These are phyloP conservation scores for Alentia gelatinosa DNA, from an alignment of 2,888 invertebrate genomes.

Conservation along the genomic window DNA sequence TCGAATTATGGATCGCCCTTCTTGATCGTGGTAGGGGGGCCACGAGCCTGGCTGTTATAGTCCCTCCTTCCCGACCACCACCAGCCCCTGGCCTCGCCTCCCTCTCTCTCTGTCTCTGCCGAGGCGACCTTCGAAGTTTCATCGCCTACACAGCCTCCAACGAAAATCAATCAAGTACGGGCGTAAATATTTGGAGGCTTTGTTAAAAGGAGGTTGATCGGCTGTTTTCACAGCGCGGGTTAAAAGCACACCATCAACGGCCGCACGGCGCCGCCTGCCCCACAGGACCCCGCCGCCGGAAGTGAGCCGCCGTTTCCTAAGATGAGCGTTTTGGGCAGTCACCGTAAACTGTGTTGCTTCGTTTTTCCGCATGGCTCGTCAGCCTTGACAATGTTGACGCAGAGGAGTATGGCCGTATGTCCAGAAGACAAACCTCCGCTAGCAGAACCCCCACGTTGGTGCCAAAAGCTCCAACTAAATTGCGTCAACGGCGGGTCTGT, in stretches of 20 bases:
- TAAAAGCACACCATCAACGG: neutral
- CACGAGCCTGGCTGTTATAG: neutral
- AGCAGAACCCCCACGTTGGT: neutral
- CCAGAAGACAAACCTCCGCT: constrained; percentile 23
- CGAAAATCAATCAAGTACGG: neutral
- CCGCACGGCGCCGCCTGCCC: neutral
- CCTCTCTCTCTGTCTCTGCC: neutral
- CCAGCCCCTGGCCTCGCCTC: neutral
- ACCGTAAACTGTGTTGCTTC: neutral
- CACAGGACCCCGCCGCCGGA: neutral
- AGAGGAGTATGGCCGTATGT: constrained; percentile 24
- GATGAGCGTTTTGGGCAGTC: neutral
- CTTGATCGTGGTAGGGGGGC: constrained; percentile 18
- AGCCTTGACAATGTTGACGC: constrained; percentile 16
- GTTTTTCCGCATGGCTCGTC: neutral
- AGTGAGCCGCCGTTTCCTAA: too few relatives aligned
- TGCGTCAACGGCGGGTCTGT: neutral
- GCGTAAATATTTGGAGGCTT: constrained; percentile 22
- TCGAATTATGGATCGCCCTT: constrained; percentile 33
- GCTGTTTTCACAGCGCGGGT: neutral
- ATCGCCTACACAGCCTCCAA: neutral
- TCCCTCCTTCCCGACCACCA: neutral
- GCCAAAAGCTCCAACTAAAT: neutral
- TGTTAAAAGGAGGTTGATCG: neutral
- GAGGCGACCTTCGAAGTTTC: neutral